A percentile compares a stretch with the other conserved stretches of the same genome.
phyloP scores from a whole-genome alignment of 2,113 vertebrate genomes.

The Saguinus imperator region DNA sequence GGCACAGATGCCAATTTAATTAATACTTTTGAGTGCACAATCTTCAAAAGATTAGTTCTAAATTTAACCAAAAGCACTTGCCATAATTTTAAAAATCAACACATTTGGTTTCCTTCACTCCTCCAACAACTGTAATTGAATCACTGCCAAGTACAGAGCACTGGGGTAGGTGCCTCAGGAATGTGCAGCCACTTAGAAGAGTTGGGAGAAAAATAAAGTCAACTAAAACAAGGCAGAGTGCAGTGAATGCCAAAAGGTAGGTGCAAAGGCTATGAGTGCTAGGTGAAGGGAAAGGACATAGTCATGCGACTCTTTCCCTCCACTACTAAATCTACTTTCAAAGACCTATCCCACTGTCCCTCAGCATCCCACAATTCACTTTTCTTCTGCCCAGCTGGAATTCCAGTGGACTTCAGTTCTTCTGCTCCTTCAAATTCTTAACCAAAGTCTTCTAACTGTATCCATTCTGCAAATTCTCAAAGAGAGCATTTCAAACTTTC shows the following conservation, averaged over 20 bases:
- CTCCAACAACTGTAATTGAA: conserved; percentile 2
- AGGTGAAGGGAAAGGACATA: neutral
- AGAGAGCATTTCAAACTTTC: neutral
- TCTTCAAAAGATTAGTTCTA: conserved; percentile 59
- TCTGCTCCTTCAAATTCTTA: neutral
- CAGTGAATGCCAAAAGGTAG: neutral
- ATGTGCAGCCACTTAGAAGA: neutral
- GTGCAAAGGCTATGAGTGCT: neutral
- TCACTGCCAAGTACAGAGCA: neutral
- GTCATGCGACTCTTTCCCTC: neutral
- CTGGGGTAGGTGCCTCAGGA: neutral
- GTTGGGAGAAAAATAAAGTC: neutral
- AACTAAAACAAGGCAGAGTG: neutral
- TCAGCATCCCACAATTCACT: rapidly evolving
- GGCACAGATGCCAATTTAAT: conserved; percentile 51
- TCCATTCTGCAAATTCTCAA: neutral
- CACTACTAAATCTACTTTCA: neutral
- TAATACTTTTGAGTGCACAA: conserved; percentile 52
- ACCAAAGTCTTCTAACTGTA: neutral
- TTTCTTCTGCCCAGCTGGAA: neutral
- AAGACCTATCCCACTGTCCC: too few species aligned
- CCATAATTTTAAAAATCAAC: conserved; percentile 43
- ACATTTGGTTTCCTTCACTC: conserved; percentile 29
- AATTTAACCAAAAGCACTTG: conserved; percentile 57
- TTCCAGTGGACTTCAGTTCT: neutral